phyloP scores from a whole-genome alignment of 2,888 invertebrate genomes.

The Embidobia sp. region DNA sequence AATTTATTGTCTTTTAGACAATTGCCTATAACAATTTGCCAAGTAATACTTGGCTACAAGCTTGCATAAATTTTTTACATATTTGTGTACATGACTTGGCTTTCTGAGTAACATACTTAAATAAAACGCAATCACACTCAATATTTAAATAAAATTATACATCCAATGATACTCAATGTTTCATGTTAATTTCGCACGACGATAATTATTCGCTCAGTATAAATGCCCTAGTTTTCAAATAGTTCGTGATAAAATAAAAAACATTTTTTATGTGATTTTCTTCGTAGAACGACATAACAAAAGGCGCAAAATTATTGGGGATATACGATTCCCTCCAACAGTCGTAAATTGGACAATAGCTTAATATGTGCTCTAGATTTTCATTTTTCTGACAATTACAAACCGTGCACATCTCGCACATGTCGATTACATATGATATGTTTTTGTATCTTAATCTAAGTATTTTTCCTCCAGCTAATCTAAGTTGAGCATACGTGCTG shows the following conservation, averaged over 20 bases:
- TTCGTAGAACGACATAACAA: background rate
- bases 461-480: background rate
- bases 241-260: background rate
- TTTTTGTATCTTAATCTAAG: background rate
- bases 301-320: background rate
- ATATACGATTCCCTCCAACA: background rate
- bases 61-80: no score
- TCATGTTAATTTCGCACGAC: no score
- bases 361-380: background rate
- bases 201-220: background rate
- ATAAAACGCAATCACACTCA: no score
- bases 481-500: background rate
- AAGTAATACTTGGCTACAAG: background rate
- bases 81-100: background rate
- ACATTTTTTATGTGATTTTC: constrained; percentile 9
- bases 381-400: background rate
- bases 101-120: no score
- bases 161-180: no score
- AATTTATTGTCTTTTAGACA: background rate
- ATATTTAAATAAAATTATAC: no score
- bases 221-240: background rate
- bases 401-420: background rate
- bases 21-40: constrained; percentile 2
- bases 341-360: background rate
- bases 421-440: background rate